These are phyloP conservation scores for Odontothrips loti DNA, from an alignment of 2,888 invertebrate species.

Conservation along the genomic window DNA sequence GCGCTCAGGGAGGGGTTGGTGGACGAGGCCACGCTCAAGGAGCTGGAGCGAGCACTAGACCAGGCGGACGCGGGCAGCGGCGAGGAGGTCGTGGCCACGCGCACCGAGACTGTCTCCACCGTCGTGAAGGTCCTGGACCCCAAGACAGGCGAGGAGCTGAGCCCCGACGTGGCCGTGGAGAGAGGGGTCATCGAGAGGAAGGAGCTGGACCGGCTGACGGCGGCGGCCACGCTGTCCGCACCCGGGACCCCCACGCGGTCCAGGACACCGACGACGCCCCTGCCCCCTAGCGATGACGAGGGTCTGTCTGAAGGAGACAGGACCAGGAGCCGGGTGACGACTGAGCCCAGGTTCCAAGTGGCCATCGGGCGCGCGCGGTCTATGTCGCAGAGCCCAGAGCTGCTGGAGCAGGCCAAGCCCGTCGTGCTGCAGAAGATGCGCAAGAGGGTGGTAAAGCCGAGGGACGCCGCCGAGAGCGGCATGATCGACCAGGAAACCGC, in stretches of 20 bases:
- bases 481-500: constrained; percentile 75
- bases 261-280: constrained; percentile 28
- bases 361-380: constrained; percentile 59
- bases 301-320: constrained; percentile 55
- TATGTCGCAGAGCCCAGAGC: constrained; percentile 53
- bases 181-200: constrained; percentile 55
- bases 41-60: constrained; percentile 27
- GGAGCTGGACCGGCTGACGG: constrained; percentile 44
- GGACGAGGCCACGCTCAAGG: constrained; percentile 21
- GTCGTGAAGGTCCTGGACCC: constrained; percentile 45
- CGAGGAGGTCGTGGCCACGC: neutral
- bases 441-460: constrained; percentile 67
- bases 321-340: constrained; percentile 54
- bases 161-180: constrained; percentile 57
- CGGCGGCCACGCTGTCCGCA: constrained; percentile 31
- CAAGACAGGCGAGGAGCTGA: constrained; percentile 52
- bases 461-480: constrained; percentile 72
- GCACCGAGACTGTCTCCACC: constrained; percentile 19
- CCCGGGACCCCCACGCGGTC: constrained; percentile 31
- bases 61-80: constrained; percentile 1
- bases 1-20: constrained; percentile 26
- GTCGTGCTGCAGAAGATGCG: constrained; percentile 72
- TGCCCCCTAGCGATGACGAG: constrained; percentile 43
- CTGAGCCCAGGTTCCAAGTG: constrained; percentile 64
- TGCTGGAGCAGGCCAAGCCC: constrained; percentile 57